A percentile compares a stretch with the other conserved stretches of the same genome.
phyloP scores from a whole-genome alignment of 2,888 invertebrate genomes.

The Synergus gifuensis region DNA sequence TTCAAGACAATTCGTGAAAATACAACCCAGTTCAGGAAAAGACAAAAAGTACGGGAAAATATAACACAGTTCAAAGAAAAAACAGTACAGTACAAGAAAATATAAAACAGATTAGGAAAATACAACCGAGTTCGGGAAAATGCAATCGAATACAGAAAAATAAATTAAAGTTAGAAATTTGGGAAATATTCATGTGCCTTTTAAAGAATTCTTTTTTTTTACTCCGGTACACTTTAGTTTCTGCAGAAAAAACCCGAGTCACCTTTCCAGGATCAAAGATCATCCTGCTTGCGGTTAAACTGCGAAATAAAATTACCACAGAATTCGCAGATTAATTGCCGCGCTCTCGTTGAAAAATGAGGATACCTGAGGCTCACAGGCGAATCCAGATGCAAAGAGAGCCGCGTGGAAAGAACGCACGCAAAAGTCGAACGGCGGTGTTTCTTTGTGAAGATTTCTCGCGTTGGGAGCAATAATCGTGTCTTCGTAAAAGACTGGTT shows the following conservation, averaged over 20 bases:
- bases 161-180: no score
- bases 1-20: no score
- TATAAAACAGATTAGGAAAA: no score
- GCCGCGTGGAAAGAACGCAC: slow-evolving; percentile 22
- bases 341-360: slow-evolving; percentile 24
- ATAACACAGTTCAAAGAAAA: no score
- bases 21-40: no score
- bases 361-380: slow-evolving; percentile 10
- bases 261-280: slow-evolving; percentile 15
- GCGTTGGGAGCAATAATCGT: slow-evolving; percentile 37
- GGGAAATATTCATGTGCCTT: no score
- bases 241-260: not conserved
- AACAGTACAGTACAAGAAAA: no score
- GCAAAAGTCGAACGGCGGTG: slow-evolving; percentile 30
- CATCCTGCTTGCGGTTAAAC: slow-evolving; percentile 4
- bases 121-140: no score
- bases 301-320: slow-evolving; percentile 17
- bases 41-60: no score
- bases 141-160: no score
- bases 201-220: not conserved
- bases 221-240: not conserved
- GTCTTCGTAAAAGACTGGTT: slow-evolving; percentile 33
- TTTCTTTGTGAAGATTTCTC: slow-evolving; percentile 36
- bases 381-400: slow-evolving; percentile 38
- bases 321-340: slow-evolving; percentile 29